Base-by-base conservation (phyloP, 2,888 invertebrate genomes). In the Phytoseiulus persimilis region DNA sequence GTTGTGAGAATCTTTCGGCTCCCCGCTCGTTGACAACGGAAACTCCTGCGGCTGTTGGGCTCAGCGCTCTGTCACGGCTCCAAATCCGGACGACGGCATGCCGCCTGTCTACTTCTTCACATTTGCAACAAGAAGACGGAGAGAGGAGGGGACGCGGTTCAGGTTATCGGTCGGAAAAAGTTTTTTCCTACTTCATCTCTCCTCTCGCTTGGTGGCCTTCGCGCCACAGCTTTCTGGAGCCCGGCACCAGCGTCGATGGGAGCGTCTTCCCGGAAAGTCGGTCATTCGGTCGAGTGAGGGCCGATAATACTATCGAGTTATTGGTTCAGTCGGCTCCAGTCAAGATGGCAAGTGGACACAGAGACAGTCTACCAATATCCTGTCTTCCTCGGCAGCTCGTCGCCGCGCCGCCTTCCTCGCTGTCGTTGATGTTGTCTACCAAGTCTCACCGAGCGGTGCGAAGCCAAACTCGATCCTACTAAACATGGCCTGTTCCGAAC, bases 221-320 rank as follows among this genome's bases (percentile, higher is more conserved):
- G 9, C 46, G 46, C 46, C 14, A 46, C 65, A 65, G 65, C 65
- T 65, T 14, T 65, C 65, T 28, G 18, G 28, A 65, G 18, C 18
- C 65, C 11, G 28, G 65, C 1, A 65, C 23, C 65, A 18, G 65
- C 65, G 14, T 18, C 65, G 65, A 65, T 65, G 65, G 65, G 1
- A 28, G 65, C 65, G 65, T 65, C 65, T 65, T 65, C 65, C 28
- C 18, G 65, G 65, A 65, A 65, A 65, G 11, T 65, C 65, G 65
- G 65, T 65, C 65, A 65, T 65, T 65, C 65, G 65, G 65, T 65
- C 65, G 65, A 65, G 65, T 65, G 65, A 14, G 65, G 65, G 65
- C 65, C 65, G 65, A 65, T 65, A 65, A 65, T 65, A 65, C 65
- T 65, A 65, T 65, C 65, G 65, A 65, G 65, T 65, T 65, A 65